Conservation (phyloP, 2,797 vertebrate genomes). For the Helarctos malayanus region DNA sequence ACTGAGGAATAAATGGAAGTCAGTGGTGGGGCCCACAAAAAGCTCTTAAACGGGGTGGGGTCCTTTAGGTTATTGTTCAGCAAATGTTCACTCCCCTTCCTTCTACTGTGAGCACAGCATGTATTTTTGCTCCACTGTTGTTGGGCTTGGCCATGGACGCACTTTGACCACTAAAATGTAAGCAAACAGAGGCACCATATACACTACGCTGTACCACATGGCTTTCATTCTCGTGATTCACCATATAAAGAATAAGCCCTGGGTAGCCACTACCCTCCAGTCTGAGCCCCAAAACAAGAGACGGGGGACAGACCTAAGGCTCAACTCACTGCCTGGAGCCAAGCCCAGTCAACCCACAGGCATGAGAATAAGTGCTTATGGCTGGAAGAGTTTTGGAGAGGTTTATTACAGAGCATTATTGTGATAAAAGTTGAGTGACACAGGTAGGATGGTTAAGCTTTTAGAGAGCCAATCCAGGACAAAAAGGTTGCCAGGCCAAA, state of each 20-base stretch:
- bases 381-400: background rate
- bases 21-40: background rate
- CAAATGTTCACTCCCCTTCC: background rate
- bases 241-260: background rate
- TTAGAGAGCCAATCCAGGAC: background rate
- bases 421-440: background rate
- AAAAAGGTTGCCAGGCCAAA: background rate
- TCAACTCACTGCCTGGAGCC: background rate
- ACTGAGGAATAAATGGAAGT: background rate
- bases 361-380: background rate
- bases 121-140: background rate
- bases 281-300: background rate
- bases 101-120: background rate
- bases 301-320: background rate
- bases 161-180: background rate
- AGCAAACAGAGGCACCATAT: background rate
- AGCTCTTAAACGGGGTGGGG: background rate
- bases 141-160: background rate
- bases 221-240: background rate
- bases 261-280: background rate
- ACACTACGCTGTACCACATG: background rate
- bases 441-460: background rate
- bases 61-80: background rate
- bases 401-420: background rate
- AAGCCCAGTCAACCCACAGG: background rate